Percentiles rank a stretch among this genome's conserved stretches.
phyloP scores from a whole-genome alignment of 2,113 vertebrate genomes.

The Myiagra hebetior region DNA sequence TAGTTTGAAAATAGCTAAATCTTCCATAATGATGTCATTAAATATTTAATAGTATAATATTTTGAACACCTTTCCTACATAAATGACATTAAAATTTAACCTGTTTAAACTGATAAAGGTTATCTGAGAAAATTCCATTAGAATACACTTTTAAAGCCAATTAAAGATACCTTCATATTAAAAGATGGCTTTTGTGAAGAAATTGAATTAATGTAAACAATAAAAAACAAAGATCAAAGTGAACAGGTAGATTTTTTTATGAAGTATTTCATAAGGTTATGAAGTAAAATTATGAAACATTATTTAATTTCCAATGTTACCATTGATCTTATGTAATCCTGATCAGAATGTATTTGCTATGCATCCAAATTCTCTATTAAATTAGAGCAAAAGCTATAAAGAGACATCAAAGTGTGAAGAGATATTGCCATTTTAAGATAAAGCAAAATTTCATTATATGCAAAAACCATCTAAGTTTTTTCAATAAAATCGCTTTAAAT shows the following conservation, averaged over 20 bases:
- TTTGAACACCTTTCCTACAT: constrained; percentile 67
- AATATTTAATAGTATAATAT: constrained; percentile 74
- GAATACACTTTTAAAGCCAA: constrained; percentile 39
- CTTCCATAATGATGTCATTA: constrained; percentile 66
- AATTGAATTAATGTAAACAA: constrained; percentile 21
- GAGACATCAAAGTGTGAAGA: neutral
- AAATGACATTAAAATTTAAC: constrained; percentile 74
- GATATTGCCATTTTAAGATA: neutral
- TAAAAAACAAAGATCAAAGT: neutral
- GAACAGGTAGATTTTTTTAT: neutral
- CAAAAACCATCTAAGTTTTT: neutral
- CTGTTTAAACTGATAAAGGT: constrained; percentile 58
- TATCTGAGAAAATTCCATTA: constrained; percentile 61
- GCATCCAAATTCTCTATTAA: neutral
- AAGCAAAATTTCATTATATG: neutral
- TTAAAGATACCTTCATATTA: constrained; percentile 2
- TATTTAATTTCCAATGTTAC: neutral
- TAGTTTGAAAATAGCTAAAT: constrained; percentile 51
- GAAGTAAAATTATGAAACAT: neutral
- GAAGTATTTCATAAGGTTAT: neutral
- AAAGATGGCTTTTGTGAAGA: constrained; percentile 14
- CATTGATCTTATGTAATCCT: neutral
- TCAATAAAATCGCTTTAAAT: neutral
- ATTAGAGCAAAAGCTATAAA: neutral
- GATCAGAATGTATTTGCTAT: neutral